Percentiles rank a stretch among this genome's conserved stretches.
These are phyloP conservation scores for Aphelenchoides avenae DNA, from an alignment of 1,140 invertebrate genomes.

Conservation along the genomic window DNA sequence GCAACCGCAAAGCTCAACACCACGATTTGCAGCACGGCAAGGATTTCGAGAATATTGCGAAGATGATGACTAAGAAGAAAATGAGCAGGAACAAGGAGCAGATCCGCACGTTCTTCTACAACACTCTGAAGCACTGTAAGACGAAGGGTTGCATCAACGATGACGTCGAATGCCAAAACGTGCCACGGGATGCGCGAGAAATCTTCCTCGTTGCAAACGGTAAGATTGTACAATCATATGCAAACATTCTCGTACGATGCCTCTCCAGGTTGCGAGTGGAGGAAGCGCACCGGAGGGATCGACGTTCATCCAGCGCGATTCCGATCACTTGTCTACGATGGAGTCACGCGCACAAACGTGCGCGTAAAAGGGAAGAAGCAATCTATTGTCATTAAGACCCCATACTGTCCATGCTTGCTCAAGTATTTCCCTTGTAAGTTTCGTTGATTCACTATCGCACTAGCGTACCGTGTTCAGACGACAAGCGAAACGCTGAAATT, in stretches of 20 bases:
- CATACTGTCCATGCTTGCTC: slow-evolving; percentile 39
- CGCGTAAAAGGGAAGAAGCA: slow-evolving; percentile 32
- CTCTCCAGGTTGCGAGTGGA: slow-evolving; percentile 42
- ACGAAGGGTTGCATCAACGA: slow-evolving; percentile 21
- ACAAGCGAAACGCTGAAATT: slow-evolving; percentile 34
- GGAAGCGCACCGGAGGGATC: slow-evolving; percentile 20
- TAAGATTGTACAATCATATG: too few species aligned
- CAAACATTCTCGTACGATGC: too few species aligned
- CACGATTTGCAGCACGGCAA: slow-evolving; percentile 43
- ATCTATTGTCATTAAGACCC: slow-evolving; percentile 37
- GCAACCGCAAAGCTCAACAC: neutral
- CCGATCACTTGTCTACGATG: slow-evolving; percentile 5
- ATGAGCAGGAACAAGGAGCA: slow-evolving; percentile 44
- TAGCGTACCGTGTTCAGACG: slow-evolving; percentile 19
- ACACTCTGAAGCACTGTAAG: slow-evolving; percentile 40
- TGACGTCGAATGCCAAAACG: slow-evolving; percentile 29
- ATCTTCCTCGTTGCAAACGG: slow-evolving; percentile 30
- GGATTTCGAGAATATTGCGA: slow-evolving; percentile 46
- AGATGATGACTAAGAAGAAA: slow-evolving; percentile 46
- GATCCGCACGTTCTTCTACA: slow-evolving; percentile 47
- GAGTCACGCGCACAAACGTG: slow-evolving; percentile 13
- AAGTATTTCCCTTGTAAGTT: slow-evolving; percentile 43
- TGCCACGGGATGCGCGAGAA: slow-evolving; percentile 48
- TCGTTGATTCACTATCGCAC: neutral
- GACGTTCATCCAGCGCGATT: slow-evolving; percentile 4